Conservation (phyloP, 2,113 vertebrate genomes). For the Desmodus rotundus region DNA sequence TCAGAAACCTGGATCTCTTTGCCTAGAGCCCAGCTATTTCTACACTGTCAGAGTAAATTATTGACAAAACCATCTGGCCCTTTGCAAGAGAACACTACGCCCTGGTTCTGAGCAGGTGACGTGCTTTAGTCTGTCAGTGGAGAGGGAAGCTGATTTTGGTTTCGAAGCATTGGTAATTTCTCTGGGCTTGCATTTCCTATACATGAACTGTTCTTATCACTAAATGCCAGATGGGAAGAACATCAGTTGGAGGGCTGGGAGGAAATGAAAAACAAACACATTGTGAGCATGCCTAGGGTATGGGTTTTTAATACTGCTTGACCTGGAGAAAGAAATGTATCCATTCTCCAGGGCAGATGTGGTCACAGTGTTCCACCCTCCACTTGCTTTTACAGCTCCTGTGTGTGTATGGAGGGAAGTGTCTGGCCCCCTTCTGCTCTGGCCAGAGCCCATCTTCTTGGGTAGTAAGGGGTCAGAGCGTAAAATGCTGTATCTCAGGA, state of each 20-base stretch:
- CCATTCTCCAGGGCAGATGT: background rate
- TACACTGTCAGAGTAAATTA: slow-evolving; percentile 60
- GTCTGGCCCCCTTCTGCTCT: background rate
- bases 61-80: slow-evolving; percentile 61
- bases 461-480: fast-evolving
- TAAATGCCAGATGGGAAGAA: background rate
- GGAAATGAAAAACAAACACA: slow-evolving; percentile 22
- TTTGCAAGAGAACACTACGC: slow-evolving; percentile 26
- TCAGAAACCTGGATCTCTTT: slow-evolving; percentile 35
- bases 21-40: slow-evolving; percentile 47
- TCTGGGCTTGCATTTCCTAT: slow-evolving; percentile 1
- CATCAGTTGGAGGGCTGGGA: background rate
- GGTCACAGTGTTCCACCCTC: background rate
- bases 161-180: slow-evolving; percentile 44
- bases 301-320: background rate
- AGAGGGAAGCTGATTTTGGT: slow-evolving; percentile 30
- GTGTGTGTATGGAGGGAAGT: background rate
- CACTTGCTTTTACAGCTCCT: background rate
- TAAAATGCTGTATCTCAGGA: background rate
- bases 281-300: background rate
- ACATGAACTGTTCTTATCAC: slow-evolving; percentile 30
- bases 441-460: background rate
- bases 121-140: slow-evolving; percentile 36
- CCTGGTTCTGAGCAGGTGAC: slow-evolving; percentile 30
- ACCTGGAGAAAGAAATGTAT: background rate